Evolutionary conservation across 2,888 invertebrate species (phyloP), one percentile per base, ranked within the genome.

Genomic region (Cephus runcator): DNA sequence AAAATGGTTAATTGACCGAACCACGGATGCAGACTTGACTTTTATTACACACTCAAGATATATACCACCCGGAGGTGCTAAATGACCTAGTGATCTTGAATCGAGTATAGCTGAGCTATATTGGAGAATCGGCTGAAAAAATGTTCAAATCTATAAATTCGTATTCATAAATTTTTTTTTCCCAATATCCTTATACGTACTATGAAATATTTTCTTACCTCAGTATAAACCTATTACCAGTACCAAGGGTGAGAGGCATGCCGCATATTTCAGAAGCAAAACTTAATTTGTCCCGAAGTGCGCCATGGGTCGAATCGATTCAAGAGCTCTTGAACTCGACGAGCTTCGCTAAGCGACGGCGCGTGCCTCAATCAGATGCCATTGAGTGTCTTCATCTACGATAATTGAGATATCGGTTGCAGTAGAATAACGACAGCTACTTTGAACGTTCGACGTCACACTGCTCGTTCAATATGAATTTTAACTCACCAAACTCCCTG

Each of bases 251-350:
- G 56, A 23, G 23, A 56, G 9, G 31, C 31, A 34, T 12, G 33
- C 2, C 71, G 83, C 85, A 87, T 86, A 87, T 88, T 88, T 88
- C 87, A 86, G 88, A 82, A 89, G 87, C 86, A 86, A 87, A 90
- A 89, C 86, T 90, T 88, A 89, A 90, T 91, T 90, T 88, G 89
- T 87, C 84, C 85, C 85, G 85, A 91, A 90, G 87, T 86, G 87
- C 86, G 87, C 86, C 86, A 87, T 87, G 88, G 83, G 87, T 88
- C 84, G 87, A 88, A 89, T 89, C 89, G 88, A 88, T 90, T 89
- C 87, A 84, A 90, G 90, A 82, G 84, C 87, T 83, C 89, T 89
- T 86, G 87, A 89, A 84, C 82, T 82, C 85, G 85, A 84, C 81
- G 83, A 71, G 84, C 85, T 83, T 80, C 83, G 80, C 82, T 83